Base-by-base conservation (phyloP, 1,140 invertebrate genomes). In the Sitodiplosis mosellana region DNA sequence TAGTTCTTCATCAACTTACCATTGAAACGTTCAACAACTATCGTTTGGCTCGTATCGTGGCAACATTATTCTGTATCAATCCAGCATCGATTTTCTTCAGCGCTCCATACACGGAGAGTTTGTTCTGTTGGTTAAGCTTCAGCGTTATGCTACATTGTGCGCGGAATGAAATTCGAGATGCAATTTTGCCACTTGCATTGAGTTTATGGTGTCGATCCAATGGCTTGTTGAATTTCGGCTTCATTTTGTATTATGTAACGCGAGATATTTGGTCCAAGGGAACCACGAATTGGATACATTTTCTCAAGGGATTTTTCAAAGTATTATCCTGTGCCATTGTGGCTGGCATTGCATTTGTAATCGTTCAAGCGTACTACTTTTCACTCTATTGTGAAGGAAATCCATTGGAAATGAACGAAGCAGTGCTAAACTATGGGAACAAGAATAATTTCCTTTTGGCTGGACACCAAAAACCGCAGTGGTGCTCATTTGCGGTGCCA, bases 41-140 rank as follows among this genome's bases (percentile, higher is more conserved):
- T 45, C 67, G 71, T 48, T 67, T 80, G 48, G 80, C 87, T 14
- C 87, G 82, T 59, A 80, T 78, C 63, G 76, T 82, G 37, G 72
- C 79, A 1, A 63, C 88, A 49, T 63, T 94, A 2, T 96, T 84
- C 66, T 87, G 83, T 64, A 75, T 93, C 36, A 96, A 92, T 71
- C 93, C 93, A 48, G 91, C 90, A 0, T 87, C 81, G 51, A 82
- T 97, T 59, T 97, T 98, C 66, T 95, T 97, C 59, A 75, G 78
- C 41, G 87, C 90, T 2, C 74, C 80, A 47, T 98, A 98, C 66
- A 85, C 91, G 6, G 94, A 98, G 69, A 77, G 80, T 36, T 61
- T 94, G 27, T 97, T 87, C 70, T 72, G 79, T 11, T 84, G 77
- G 56, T 69, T 89, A 42, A 81, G 81, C 17, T 87, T 94, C 59